Base-by-base conservation (phyloP, 2,888 invertebrate species). In the Meiosimyza decipiens region DNA sequence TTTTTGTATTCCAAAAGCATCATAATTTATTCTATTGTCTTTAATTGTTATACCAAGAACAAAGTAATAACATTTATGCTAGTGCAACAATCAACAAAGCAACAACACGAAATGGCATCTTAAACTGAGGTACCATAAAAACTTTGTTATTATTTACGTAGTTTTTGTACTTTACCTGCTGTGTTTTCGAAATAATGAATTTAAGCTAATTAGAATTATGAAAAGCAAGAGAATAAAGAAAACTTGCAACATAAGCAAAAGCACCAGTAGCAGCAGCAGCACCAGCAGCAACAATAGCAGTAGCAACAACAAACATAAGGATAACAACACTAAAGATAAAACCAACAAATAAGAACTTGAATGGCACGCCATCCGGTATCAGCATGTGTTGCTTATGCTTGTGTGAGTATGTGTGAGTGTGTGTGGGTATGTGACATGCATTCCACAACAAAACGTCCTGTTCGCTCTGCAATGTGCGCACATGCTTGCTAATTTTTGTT, bases 341-440 rank as follows among this genome's bases (percentile, higher is more conserved):
- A 65, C 59, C 54, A 40, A 70, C 11, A 69, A 55, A 40, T 63
- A 50, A 49, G 49, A 51, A 64, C 64, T 51, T 22, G 50, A 64
- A 64, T 64, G 50, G 64, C 64, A 51, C 64, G 64, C 50, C 64
- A 18, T 64, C 64, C 64, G 64, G 22, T 50, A 49, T 49, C n/a
- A 22, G 59, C 22, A 28, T 60, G 59, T 15, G 54, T 54, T 40
- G 40, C 40, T 40, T 54, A 16, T 55, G 55, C 6, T 55, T 16
- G 55, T 55, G 55, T 55, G 55, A 15, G 55, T 4, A 4, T 4
- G 12, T 15, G 54, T 54, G 54, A n/a, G 54, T 54, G 54, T 55
- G 55, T n/a, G n/a, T n/a, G n/a, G 11, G 55, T 55, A 11, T n/a
- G 55, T 55, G 55, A 40, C 62, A 62, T 9, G 40, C 40, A 40